These are phyloP conservation scores for Leptura quadrifasciata DNA, from an alignment of 2,888 invertebrate species.

Conservation along the genomic window DNA sequence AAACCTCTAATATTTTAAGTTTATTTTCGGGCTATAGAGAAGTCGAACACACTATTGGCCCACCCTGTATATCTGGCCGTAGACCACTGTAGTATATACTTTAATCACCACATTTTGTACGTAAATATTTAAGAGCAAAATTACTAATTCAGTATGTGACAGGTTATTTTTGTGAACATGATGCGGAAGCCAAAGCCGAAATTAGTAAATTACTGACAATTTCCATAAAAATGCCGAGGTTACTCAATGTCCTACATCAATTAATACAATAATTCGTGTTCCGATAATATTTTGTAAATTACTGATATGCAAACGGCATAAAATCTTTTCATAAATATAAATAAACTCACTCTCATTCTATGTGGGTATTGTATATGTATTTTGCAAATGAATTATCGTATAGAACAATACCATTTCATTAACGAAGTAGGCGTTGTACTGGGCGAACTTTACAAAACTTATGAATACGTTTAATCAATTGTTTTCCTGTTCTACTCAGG, in stretches of 20 bases:
- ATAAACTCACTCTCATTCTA: background rate
- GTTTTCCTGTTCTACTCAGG: conserved; percentile 19
- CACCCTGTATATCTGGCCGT: too few relatives aligned
- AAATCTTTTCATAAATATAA: background rate
- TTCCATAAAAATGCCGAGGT: background rate
- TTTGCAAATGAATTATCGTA: conserved; percentile 6
- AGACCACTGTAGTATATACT: too few relatives aligned
- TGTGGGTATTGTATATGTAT: background rate
- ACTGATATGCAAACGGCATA: background rate
- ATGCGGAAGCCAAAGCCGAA: background rate
- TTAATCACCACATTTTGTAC: background rate
- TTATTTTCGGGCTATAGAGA: too few relatives aligned
- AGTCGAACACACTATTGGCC: too few relatives aligned
- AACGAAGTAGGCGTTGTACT: conserved; percentile 23
- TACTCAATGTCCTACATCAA: background rate
- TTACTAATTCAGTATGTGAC: background rate
- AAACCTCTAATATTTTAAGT: too few relatives aligned
- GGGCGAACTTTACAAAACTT: conserved; percentile 12
- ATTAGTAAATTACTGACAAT: background rate
- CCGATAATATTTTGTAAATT: background rate
- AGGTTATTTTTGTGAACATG: background rate
- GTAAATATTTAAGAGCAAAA: background rate
- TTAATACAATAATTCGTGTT: background rate
- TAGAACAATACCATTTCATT: conserved; percentile 13
- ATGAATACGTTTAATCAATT: conserved; percentile 21